Base-by-base conservation (phyloP, 2,888 invertebrate species). In the Meghimatium bilineatum region DNA sequence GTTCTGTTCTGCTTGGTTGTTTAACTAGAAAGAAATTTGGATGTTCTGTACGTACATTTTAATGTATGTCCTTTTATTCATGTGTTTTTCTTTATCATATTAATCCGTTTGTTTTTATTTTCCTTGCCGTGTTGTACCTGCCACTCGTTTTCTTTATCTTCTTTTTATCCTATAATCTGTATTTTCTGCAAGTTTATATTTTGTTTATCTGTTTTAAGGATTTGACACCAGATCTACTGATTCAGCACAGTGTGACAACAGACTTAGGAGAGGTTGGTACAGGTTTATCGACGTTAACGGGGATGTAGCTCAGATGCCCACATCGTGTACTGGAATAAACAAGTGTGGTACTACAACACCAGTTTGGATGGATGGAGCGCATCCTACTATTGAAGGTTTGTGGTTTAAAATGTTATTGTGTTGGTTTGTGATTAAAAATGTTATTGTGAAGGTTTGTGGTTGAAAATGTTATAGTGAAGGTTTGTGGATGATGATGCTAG, bases 351-450 rank as follows among this genome's bases (percentile, higher is more conserved):
- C 74, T 29, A 20, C 17, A 3, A 74, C 49, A 17, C 74, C 74
- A 5, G 12, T 74, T 29, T 74, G 74, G 74, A 74, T 74, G 49
- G n/a, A 74, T 74, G 74, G 74, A 32, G 14, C 49, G 1, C 74
- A 74, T 23, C 74, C 74, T 14, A 12, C 12, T 5, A 20, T 29
- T 12, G 32, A 74, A n/a, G 74, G 74, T 74, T 14, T 49, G 49
- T 49, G 26, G 23, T 20, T 38, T 38, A 26, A 36, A 6, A 69
- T 36, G n/a, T n/a, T n/a, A 66, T 8, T 29, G 32, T 1, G 29
- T 29, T 29, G 6, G 32, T 29, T 29, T 66, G 29, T 10, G 12
- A 29, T 29, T 32, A 6, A 6, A 14, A 29, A 26, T 26, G n/a
- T 66, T 66, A 12, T 66, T 66, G 5, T 29, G 8, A 52, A 14